Base-by-base conservation (phyloP, 2,888 invertebrate genomes). In the Ptychoptera contaminata region DNA sequence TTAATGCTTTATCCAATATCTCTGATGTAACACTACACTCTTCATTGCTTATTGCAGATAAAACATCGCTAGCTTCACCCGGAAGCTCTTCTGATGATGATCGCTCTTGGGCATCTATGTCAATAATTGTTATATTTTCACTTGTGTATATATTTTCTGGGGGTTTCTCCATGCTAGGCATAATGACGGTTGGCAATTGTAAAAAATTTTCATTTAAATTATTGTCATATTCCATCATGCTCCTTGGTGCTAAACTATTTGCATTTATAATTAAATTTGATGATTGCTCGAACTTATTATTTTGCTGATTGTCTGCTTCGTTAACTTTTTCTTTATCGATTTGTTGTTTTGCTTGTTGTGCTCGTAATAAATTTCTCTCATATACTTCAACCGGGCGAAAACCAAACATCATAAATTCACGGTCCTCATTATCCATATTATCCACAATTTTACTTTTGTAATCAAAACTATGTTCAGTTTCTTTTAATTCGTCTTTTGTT, bases 11-110 rank as follows among this genome's bases (percentile, higher is more conserved):
- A 48, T 75, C 77, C 40, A 76, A 69, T 32, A 79, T 75, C 58
- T 81, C 81, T 2, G 79, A 80, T 44, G 74, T 72, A 52, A 81
- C 71, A 61, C 80, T 81, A 58, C 73, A 77, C 58, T 81, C 80
- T 54, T 80, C 81, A 57, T 79, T 80, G 60, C 79, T 78, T 30
- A 73, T 69, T 12, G 69, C 71, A 1, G 73, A 73, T 3, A 73
- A 68, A 51, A 78, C 72, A 58, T 79, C 80, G 50, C 66, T 67
- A 0, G 61, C 60, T 47, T 66, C 66, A 2, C 56, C 58, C 0
- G 53, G 57, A 16, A 58, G 16, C 11, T 63, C 63, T 6, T 67
- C 65, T 0, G 58, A 59, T 1, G 61, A 61, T 23, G 65, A 59
- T 51, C 63, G 56, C 42, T 62, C 59, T 50, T 70, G 70, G 54